A percentile compares a stretch with the other conserved stretches of the same genome.
Evolutionary conservation across 2,113 vertebrate genomes (phyloP).

Genomic region (Alethe diademata): DNA sequence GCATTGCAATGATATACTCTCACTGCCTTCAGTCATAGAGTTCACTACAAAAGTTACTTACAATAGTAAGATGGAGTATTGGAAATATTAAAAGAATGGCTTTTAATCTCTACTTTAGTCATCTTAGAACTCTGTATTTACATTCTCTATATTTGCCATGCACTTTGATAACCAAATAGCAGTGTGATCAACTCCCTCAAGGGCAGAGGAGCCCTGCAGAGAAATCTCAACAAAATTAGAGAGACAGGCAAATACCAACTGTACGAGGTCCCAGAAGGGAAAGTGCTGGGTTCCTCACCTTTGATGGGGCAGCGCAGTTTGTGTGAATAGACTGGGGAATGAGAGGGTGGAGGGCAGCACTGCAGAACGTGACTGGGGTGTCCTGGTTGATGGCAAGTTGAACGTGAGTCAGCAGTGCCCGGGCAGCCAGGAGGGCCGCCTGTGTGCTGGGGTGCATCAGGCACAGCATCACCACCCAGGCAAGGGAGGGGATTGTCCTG

Average conservation of each 20-base stretch:
- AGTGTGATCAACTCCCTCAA: background rate
- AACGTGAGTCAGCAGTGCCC: background rate
- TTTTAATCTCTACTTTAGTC: background rate
- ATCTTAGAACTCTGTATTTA: background rate
- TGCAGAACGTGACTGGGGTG: rapidly evolving
- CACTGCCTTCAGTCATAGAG: rapidly evolving
- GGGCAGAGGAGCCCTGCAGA: background rate
- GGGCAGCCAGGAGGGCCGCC: background rate
- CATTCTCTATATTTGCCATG: background rate
- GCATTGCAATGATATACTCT: background rate
- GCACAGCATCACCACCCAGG: rapidly evolving
- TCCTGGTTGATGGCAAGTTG: rapidly evolving
- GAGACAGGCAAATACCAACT: background rate
- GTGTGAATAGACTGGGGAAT: background rate
- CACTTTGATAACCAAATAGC: background rate
- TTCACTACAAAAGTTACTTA: background rate
- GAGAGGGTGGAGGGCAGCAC: background rate
- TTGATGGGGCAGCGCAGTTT: rapidly evolving
- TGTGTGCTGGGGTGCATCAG: rapidly evolving
- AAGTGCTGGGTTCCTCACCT: background rate
- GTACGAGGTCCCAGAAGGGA: rapidly evolving
- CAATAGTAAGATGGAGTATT: background rate
- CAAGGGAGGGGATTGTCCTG: rapidly evolving
- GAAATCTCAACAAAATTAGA: background rate
- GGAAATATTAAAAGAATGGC: background rate